Evolutionary conservation across 2,888 invertebrate species (phyloP), one percentile per base, ranked within the genome.

Genomic region (Drosophila putrida): DNA sequence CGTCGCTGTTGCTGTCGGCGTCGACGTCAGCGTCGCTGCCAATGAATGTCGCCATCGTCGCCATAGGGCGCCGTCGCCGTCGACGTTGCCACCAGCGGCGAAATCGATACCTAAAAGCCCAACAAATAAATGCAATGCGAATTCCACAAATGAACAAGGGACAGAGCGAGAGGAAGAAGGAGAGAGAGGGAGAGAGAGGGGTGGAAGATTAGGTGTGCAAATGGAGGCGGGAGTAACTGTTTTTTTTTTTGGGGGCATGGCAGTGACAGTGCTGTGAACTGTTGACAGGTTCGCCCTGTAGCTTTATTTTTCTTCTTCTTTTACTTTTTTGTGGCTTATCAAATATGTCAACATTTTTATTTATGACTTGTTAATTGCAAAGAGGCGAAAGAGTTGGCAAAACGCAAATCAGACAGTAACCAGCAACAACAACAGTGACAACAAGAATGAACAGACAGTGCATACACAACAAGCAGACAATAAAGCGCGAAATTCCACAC

Each of bases 321-420:
- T 20, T 20, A 1, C 20, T 20, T 20, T 59, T 31, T 64, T 64
- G 77, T 50, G 62, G 82, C 74, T 80, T 80, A 80, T 80, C 79
- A 79, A 82, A 75, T 79, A 47, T 88, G 86, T 88, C 88, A 82
- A 81, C 76, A 77, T 77, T 84, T 82, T 87, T 82, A 89, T 88
- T 89, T 90, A 89, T 78, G 80, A 85, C 78, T 79, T 90, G 82
- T 84, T 90, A 83, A 89, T 90, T 89, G 82, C 77, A 85, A 80
- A 88, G 75, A 81, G 79, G 73, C 79, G 68, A 86, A 79, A 80
- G 74, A 80, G 82, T 78, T 82, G 80, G 69, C 69, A 68, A 75
- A 77, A 79, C 77, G 85, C 80, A 82, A 82, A 84, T 82, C 71
- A 70, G 77, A 77, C 77, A 82, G 71, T 66, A 50, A 55, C 11